Evolutionary conservation across 1,140 invertebrate genomes (phyloP).

Genomic region (Ceratosolen solmsi): DNA sequence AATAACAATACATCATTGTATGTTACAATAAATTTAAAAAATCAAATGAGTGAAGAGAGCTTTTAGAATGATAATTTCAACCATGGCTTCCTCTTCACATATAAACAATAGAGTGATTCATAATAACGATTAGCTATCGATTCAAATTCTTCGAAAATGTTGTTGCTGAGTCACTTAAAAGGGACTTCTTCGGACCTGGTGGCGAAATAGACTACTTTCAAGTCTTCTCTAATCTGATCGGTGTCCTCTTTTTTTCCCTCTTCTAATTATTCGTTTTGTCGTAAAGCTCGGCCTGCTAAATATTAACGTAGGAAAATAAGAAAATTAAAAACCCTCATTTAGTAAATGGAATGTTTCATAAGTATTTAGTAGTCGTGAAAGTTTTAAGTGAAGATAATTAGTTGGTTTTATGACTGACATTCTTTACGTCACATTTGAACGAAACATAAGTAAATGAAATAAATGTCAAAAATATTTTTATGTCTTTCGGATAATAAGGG

Average conservation of each 20-base stretch:
- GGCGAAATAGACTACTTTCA: background rate
- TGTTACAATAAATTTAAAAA: background rate
- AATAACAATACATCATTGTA: background rate
- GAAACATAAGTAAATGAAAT: no score
- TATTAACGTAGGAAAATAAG: background rate
- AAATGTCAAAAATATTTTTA: no score
- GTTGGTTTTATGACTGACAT: background rate
- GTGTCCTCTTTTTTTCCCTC: background rate
- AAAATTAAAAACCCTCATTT: slow-evolving; percentile 3
- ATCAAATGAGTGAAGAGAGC: background rate
- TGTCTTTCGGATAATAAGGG: no score
- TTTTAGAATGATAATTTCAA: background rate
- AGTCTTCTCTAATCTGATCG: slow-evolving; percentile 27
- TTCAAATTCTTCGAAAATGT: slow-evolving; percentile 1
- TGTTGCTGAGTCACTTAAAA: background rate
- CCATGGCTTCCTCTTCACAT: background rate
- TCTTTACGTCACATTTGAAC: no score
- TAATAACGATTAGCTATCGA: slow-evolving; percentile 20
- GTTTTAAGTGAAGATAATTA: background rate
- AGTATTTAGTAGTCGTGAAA: background rate
- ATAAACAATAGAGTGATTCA: slow-evolving; percentile 4
- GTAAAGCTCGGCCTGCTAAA: background rate
- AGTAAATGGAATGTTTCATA: background rate
- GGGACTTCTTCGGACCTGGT: background rate
- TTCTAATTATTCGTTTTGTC: background rate